Base-by-base conservation (phyloP, 2,797 vertebrate genomes). In the Pachyuromys duprasi region DNA sequence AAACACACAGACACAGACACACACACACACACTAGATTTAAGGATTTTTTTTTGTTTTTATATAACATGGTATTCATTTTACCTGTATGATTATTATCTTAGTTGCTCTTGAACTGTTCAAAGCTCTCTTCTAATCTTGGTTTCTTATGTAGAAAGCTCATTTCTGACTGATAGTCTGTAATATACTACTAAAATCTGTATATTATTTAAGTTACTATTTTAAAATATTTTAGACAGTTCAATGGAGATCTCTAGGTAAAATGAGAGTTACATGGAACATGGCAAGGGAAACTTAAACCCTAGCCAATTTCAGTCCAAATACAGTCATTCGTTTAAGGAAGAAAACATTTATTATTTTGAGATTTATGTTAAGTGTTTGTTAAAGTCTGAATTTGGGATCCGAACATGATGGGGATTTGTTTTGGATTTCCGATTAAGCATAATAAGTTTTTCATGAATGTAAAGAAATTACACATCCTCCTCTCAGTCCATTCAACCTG, bases 61-160 rank as follows among this genome's bases (percentile, higher is more conserved):
- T 83, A 33, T 31, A 12, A 45, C 28, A 91, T n/a, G n/a, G 22
- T 1, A n/a, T 49, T 74, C 79, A 94, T 26, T 84, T 42, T 2
- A 31, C 17, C 1, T 3, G 31, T 3, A 8, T 53, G 20, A n/a
- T 2, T 84, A 11, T 36, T 86, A 81, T 88, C n/a, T 75, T 20
- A 94, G 0, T 0, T 63, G 20, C 55, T 72, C 67, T 87, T 76
- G 2, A 1, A 14, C 0, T 2, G 1, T 2, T 49, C 3, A 84
- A 84, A 62, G 2, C 17, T 94, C 79, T 39, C 95, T 92, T 33
- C 9, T 75, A 42, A 8, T 84, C 93, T 93, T 95, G 2, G 65
- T 96, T 96, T 84, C 49, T 26, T 42, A 75, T 65, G 92, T 3
- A 11, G 42, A 74, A 93, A 89, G 42, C 2, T 6, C 55, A 36